A percentile compares a stretch with the other conserved stretches of the same genome.
These are phyloP conservation scores for Tupaia chinensis DNA, from an alignment of 2,113 vertebrate genomes.

Conservation along the genomic window DNA sequence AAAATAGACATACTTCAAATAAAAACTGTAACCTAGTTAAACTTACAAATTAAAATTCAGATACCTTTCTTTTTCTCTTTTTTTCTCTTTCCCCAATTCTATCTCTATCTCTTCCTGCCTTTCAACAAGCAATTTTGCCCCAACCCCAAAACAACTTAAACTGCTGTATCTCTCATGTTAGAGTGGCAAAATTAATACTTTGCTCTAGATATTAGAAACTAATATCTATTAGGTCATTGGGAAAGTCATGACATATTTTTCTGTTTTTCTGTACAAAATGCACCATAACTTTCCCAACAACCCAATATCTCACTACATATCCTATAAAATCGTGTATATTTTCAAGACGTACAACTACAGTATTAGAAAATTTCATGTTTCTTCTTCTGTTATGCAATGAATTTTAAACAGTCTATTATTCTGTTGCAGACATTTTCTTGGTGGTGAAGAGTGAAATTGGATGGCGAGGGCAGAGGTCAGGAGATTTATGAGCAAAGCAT, in stretches of 20 bases:
- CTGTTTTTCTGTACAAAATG: too few relatives aligned
- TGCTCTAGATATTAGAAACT: neutral
- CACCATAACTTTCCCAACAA: too few relatives aligned
- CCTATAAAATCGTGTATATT: neutral
- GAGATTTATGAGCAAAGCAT: neutral
- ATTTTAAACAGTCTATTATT: neutral
- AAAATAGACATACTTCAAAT: slow-evolving; percentile 3
- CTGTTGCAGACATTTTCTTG: neutral
- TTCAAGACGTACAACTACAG: slow-evolving; percentile 41
- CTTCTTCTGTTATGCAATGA: neutral
- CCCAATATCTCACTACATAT: neutral
- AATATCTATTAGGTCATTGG: neutral
- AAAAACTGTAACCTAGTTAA: slow-evolving; percentile 17
- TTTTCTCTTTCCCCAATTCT: too few relatives aligned
- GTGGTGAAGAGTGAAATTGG: neutral
- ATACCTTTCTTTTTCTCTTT: neutral
- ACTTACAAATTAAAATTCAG: slow-evolving; percentile 37
- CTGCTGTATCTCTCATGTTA: slow-evolving; percentile 45
- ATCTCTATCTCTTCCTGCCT: neutral
- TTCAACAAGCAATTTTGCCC: slow-evolving; percentile 13
- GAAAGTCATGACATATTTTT: too few relatives aligned
- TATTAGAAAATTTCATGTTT: neutral
- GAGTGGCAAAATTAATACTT: slow-evolving; percentile 27
- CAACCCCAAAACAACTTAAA: neutral
- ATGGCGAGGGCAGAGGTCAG: neutral